Evolutionary conservation across 2,113 vertebrate species (phyloP).

Genomic region (Pavo muticus): DNA sequence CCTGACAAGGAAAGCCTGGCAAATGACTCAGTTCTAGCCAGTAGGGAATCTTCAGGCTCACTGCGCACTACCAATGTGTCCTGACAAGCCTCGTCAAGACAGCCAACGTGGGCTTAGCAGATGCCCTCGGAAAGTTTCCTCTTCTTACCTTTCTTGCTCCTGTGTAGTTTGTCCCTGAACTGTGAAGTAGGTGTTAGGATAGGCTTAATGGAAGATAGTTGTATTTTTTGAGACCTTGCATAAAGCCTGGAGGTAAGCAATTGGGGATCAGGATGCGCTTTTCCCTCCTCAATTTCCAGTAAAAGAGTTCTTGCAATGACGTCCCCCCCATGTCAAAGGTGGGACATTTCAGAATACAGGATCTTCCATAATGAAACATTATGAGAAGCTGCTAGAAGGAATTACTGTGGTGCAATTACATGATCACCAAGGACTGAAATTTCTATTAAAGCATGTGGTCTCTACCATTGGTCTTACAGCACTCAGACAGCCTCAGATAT

Average conservation of each 20-base stretch:
- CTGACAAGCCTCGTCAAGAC: constrained; percentile 83
- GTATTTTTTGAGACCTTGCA: background rate
- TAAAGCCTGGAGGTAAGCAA: background rate
- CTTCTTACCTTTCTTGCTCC: constrained; percentile 30
- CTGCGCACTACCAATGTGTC: constrained; percentile 85
- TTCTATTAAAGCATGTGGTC: background rate
- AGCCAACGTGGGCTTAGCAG: constrained; percentile 72
- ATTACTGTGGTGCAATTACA: background rate
- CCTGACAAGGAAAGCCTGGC: constrained; percentile 94
- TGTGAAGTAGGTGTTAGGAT: background rate
- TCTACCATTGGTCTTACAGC: background rate
- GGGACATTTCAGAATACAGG: background rate
- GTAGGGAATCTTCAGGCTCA: constrained; percentile 93
- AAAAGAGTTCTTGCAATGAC: background rate
- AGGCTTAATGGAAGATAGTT: background rate
- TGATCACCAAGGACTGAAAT: background rate
- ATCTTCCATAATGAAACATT: background rate
- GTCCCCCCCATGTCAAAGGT: background rate
- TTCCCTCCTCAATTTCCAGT: background rate
- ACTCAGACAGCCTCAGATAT: background rate
- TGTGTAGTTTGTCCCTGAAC: background rate
- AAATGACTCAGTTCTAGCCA: constrained; percentile 88
- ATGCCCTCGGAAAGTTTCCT: constrained; percentile 58
- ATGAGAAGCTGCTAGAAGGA: constrained; percentile 1
- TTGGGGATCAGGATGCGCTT: background rate